phyloP scores from a whole-genome alignment of 2,113 vertebrate species.

The Catharus bicknelli region DNA sequence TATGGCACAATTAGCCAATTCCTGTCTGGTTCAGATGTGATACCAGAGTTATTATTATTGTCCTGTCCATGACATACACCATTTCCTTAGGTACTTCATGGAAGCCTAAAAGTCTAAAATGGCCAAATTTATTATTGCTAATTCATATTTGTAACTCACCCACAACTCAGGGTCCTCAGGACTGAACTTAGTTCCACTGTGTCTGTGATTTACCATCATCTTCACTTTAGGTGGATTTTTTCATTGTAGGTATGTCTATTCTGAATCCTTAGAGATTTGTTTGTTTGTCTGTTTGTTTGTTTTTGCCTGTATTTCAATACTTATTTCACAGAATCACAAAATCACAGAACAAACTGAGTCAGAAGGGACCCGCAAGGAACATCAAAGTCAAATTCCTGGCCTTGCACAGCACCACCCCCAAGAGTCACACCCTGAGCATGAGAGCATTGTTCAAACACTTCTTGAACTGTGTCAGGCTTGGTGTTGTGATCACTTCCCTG shows the following conservation, averaged over 20 bases:
- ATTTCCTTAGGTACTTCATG: background rate
- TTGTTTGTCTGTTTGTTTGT: background rate
- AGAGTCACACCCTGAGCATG: background rate
- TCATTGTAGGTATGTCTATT: background rate
- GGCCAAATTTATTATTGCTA: background rate
- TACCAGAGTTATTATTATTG: background rate
- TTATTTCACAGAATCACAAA: background rate
- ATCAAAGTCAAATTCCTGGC: background rate
- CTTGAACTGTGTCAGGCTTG: background rate
- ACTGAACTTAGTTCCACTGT: background rate
- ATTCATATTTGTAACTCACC: background rate
- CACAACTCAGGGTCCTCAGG: background rate
- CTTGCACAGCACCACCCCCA: rapidly evolving
- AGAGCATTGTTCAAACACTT: background rate
- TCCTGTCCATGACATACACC: background rate
- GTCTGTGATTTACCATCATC: background rate
- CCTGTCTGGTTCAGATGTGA: constrained; percentile 17
- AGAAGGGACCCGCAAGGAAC: background rate
- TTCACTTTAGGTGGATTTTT: background rate
- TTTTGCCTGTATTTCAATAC: background rate
- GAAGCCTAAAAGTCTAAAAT: background rate
- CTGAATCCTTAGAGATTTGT: background rate
- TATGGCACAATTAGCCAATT: constrained; percentile 1
- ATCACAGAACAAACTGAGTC: background rate
- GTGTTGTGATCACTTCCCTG: rapidly evolving